Percentiles rank a stretch among this genome's conserved stretches.
Evolutionary conservation across 2,113 vertebrate species (phyloP).

Genomic region (Cygnus atratus): DNA sequence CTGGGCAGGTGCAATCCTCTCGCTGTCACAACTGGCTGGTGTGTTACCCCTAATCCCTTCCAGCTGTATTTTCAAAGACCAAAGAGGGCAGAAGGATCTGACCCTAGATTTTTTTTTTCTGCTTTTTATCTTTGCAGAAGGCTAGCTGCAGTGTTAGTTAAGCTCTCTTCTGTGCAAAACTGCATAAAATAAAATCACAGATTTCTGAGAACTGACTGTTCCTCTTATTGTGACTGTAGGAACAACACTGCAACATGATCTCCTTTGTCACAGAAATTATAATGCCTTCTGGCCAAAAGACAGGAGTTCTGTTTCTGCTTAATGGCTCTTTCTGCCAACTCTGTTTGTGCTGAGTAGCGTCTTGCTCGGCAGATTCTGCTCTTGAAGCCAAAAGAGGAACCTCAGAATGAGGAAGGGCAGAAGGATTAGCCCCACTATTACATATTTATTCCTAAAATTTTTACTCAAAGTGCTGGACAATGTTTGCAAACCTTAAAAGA

Average conservation of each 20-base stretch:
- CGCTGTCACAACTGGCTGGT: not conserved
- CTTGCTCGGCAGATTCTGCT: slow-evolving; percentile 1
- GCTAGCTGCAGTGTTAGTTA: not conserved
- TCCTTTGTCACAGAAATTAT: slow-evolving; percentile 35
- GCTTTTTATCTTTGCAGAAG: not conserved
- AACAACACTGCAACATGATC: slow-evolving; percentile 29
- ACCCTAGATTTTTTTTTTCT: not conserved
- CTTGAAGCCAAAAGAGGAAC: slow-evolving; percentile 34
- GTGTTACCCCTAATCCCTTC: not conserved
- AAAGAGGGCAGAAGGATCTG: not conserved
- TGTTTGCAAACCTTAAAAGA: not conserved
- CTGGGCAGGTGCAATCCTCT: not conserved
- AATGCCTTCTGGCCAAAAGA: slow-evolving; percentile 27
- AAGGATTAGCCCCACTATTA: not conserved
- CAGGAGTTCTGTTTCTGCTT: slow-evolving; percentile 64
- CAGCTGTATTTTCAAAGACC: not conserved
- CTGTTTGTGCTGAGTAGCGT: slow-evolving; percentile 18
- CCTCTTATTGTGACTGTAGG: slow-evolving; percentile 24
- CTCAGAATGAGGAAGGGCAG: slow-evolving; percentile 21
- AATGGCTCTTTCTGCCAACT: slow-evolving; percentile 26
- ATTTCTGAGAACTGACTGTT: slow-evolving; percentile 56
- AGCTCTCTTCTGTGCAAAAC: not conserved
- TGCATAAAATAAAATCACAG: slow-evolving; percentile 32
- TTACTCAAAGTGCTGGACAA: not conserved
- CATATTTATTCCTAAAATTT: not conserved